These are phyloP conservation scores for Ormyrus thymus DNA, from an alignment of 2,888 invertebrate species.

Conservation along the genomic window DNA sequence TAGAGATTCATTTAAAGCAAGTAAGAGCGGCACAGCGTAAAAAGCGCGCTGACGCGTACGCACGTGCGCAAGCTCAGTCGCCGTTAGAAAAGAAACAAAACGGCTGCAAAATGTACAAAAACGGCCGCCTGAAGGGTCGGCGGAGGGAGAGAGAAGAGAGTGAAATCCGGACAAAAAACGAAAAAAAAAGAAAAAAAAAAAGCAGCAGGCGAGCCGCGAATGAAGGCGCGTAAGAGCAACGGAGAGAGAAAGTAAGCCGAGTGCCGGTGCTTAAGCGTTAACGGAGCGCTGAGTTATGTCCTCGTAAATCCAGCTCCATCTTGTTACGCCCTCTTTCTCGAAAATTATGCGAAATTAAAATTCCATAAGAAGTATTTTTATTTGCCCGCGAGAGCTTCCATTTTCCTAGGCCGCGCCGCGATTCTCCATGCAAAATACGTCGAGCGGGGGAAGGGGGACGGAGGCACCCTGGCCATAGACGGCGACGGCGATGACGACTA, in stretches of 20 bases:
- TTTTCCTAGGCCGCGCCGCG: conserved; percentile 9
- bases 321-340: conserved; percentile 58
- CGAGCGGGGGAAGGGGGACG: too few relatives aligned
- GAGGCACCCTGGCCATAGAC: too few relatives aligned
- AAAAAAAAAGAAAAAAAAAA: conserved; percentile 3
- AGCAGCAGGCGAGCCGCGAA: conserved; percentile 30
- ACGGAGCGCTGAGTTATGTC: conserved; percentile 60
- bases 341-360: conserved; percentile 65
- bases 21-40: too few relatives aligned
- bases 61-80: too few relatives aligned
- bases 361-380: conserved; percentile 62
- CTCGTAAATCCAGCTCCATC: conserved; percentile 61
- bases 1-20: too few relatives aligned
- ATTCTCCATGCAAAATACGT: neutral
- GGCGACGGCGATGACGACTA: conserved; percentile 47
- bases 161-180: neutral
- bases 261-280: conserved; percentile 58
- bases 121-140: conserved; percentile 22
- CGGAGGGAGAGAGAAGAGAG: conserved; percentile 25
- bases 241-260: conserved; percentile 30
- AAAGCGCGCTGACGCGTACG: neutral
- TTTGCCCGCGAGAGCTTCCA: conserved; percentile 51
- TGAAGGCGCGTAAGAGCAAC: conserved; percentile 17
- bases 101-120: conserved; percentile 12
- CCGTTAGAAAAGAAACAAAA: conserved; percentile 10